phyloP scores from a whole-genome alignment of 2,888 invertebrate species.

The Drosophila flavopinicola region DNA sequence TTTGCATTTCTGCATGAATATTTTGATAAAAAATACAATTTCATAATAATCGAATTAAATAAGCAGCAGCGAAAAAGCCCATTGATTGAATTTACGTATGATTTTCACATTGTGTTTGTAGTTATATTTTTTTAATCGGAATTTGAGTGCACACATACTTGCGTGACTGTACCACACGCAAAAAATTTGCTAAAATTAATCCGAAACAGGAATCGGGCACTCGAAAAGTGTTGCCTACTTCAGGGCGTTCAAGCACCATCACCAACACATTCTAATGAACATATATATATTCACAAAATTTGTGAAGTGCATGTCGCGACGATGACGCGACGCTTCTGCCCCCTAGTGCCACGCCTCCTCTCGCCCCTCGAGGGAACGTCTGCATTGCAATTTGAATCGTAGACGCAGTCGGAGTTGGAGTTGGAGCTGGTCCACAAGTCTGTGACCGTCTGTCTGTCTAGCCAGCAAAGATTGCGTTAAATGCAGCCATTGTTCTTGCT shows the following conservation, averaged over 20 bases:
- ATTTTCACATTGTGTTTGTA: slow-evolving; percentile 1
- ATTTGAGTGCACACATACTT: no score
- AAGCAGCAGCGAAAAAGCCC: neutral
- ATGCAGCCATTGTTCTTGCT: slow-evolving; percentile 67
- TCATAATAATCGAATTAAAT: slow-evolving; percentile 4
- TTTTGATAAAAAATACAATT: neutral
- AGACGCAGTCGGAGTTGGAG: slow-evolving; percentile 7
- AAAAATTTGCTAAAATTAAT: slow-evolving; percentile 23
- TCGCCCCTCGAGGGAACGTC: slow-evolving; percentile 36
- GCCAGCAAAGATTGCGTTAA: slow-evolving; percentile 75
- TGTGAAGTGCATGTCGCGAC: slow-evolving; percentile 77
- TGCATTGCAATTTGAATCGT: slow-evolving; percentile 39
- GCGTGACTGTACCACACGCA: slow-evolving; percentile 46
- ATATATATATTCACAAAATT: slow-evolving; percentile 40
- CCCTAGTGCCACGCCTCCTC: slow-evolving; percentile 20
- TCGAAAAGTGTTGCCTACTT: slow-evolving; percentile 72
- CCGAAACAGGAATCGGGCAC: slow-evolving; percentile 30
- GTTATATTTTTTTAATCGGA: neutral
- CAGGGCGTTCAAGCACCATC: slow-evolving; percentile 65
- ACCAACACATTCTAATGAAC: slow-evolving; percentile 69
- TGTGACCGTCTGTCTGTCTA: slow-evolving; percentile 70
- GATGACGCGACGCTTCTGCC: slow-evolving; percentile 72
- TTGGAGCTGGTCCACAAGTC: slow-evolving; percentile 27
- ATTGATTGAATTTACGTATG: slow-evolving; percentile 9
- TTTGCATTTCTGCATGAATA: neutral